Evolutionary conservation across 2,888 invertebrate genomes (phyloP), one percentile per base, ranked within the genome.

Genomic region (Ectemnius cavifrons): DNA sequence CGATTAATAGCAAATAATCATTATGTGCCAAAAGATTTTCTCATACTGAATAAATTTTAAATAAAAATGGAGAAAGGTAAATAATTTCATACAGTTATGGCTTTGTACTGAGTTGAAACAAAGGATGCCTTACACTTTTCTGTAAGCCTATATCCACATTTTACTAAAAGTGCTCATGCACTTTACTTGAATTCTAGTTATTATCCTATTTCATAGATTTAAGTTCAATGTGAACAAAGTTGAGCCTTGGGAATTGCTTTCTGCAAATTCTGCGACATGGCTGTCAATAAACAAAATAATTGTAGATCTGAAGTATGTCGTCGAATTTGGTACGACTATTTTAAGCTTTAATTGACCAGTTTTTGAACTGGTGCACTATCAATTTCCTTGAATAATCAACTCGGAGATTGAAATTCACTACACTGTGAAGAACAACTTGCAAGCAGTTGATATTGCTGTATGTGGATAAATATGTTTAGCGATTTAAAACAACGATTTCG

Each of bases 401-500:
- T 37, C 37, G 11, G 37, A 37, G 37, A 37, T 37, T 11, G 37
- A 37, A 37, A 37, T 37, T 37, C 37, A 37, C 37, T 37, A 37
- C 37, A 11, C 4, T 11, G 8, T 37, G 37, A 37, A 37, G 37
- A 37, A 8, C 11, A 37, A 11, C 11, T 11, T 37, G 37, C 37
- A 37, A 37, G 37, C 37, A 8, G 37, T 37, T 37, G 37, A 37
- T 37, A 37, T 37, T 37, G 37, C 11, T 37, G 8, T 37, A 37
- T 37, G 37, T 37, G 37, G 37, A 37, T 37, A 37, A 37, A 37
- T 37, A 37, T 4, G 8, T 2, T 37, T 37, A 37, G 37, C 37
- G 37, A 37, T 73, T 75, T 82, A 83, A 61, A 84, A 84, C n/a
- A 82, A 18, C 16, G 87, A 89, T 72, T 92, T 92, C 27, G 92